A percentile compares a stretch with the other conserved stretches of the same genome.
phyloP scores from a whole-genome alignment of 2,113 vertebrate genomes.

The Siniperca chuatsi region DNA sequence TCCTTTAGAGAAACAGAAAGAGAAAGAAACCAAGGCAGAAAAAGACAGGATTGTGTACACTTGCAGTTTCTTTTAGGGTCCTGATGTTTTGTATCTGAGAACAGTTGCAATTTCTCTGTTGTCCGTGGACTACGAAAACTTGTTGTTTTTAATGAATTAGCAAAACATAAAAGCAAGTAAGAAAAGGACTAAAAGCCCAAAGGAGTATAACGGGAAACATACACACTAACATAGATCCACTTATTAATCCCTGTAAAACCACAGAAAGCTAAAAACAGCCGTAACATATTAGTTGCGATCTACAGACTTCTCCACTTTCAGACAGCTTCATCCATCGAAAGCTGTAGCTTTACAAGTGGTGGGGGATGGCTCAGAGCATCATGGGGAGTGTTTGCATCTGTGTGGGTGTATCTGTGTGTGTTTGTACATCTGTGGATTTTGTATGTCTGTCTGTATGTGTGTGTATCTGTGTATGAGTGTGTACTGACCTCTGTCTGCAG shows the following conservation, averaged over 20 bases:
- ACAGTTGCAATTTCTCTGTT: too few relatives aligned
- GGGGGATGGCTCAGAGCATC: not conserved
- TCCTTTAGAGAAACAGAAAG: conserved; percentile 17
- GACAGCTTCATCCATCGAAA: not conserved
- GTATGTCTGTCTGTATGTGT: not conserved
- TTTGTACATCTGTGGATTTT: not conserved
- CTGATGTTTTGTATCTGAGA: too few relatives aligned
- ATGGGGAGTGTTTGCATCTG: conserved; percentile 3
- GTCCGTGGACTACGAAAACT: too few relatives aligned
- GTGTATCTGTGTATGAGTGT: not conserved
- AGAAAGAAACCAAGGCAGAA: conserved; percentile 6
- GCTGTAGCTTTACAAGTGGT: not conserved
- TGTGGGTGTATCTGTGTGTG: not conserved
- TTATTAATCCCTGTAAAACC: not conserved
- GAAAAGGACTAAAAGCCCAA: not conserved
- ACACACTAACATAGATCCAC: not conserved
- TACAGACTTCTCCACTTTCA: not conserved
- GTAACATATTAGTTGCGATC: not conserved
- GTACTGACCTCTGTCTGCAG: conserved; percentile 95
- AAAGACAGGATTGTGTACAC: not conserved
- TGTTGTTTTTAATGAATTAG: not conserved
- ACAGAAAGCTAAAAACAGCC: not conserved
- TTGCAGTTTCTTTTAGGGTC: not conserved
- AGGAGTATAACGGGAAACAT: not conserved
- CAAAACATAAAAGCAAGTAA: not conserved